Conservation (phyloP, 37 sponge, comb jelly and placozoan species). For the Hexactinellida sp. region DNA sequence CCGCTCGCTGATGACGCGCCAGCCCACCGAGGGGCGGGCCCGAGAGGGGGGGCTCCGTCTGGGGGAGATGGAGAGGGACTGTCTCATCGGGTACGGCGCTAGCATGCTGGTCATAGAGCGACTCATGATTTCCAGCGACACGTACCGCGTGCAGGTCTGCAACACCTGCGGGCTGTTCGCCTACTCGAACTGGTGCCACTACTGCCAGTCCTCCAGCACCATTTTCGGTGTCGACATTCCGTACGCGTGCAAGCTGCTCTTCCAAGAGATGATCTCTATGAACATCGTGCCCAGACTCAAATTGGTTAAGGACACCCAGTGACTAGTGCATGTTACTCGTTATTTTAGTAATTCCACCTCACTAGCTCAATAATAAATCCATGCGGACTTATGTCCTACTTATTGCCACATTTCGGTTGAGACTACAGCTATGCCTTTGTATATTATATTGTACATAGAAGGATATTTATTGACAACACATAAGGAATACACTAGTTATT, state of each 20-base stretch:
- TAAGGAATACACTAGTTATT: not conserved
- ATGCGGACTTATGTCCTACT: too few relatives aligned
- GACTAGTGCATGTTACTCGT: not conserved
- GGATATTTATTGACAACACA: too few relatives aligned
- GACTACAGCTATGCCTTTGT: too few relatives aligned
- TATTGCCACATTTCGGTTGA: too few relatives aligned
- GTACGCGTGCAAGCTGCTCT: constrained; percentile 94
- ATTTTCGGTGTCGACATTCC: constrained; percentile 88
- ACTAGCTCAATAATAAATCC: too few relatives aligned
- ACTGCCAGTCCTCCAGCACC: constrained; percentile 66
- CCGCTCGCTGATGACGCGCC: constrained; percentile 82
- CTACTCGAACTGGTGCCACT: constrained; percentile 93
- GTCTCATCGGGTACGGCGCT: constrained; percentile 93
- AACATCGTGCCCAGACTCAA: constrained; percentile 74
- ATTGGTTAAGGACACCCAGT: constrained; percentile 12
- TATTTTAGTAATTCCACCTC: too few relatives aligned
- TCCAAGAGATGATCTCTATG: constrained; percentile 96
- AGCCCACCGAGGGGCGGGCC: constrained; percentile 96
- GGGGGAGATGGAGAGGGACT: constrained; percentile 99
- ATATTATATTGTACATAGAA: too few relatives aligned
- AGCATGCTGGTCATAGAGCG: constrained; percentile 93
- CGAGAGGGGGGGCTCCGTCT: constrained; percentile 91
- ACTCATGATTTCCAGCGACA: constrained; percentile 92
- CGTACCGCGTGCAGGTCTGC: constrained; percentile 92
- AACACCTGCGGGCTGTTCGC: constrained; percentile 85